Base-by-base conservation (phyloP, 2,888 invertebrate genomes). In the Xylocampa areola region DNA sequence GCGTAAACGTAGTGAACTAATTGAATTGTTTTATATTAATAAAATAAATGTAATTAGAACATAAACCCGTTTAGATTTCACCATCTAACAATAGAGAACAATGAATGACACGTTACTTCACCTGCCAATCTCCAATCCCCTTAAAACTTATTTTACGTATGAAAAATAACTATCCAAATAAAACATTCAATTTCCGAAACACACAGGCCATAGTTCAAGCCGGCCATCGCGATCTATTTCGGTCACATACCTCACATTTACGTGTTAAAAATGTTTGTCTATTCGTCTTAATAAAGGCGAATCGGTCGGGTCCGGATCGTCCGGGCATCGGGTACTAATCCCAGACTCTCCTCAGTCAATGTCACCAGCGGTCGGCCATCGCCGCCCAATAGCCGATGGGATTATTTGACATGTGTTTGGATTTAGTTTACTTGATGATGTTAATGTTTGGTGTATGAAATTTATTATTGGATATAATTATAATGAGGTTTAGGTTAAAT, bases 201-300 rank as follows among this genome's bases (percentile, higher is more conserved):
- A 44, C 35, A 58, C 8, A 44, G 25, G 32, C 21, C 41, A 62
- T 52, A 41, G 63, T 51, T 76, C 59, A 64, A 62, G 39, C 68
- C 49, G 14, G 47, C 55, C 52, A 68, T 68, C 57, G 39, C 32
- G 40, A 44, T 54, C 52, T 54, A 55, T 67, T 68, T 66, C 67
- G 63, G 66, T 68, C 69, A 69, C 59, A 78, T 76, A 67, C 69
- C 57, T 73, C 65, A 70, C 76, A 73, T 84, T 82, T 82, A 76
- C 79, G 78, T 75, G 81, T 84, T 85, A 86, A 85, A 87, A 88
- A 87, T 86, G 85, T 77, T 80, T 81, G 69, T 77, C 83, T 82
- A 88, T 88, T 87, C 83, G 82, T 87, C 88, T 86, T 85, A 86
- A 86, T 87, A 87, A 87, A 80, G 81, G 73, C 68, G 80, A 80